Evolutionary conservation across 2,113 vertebrate species (phyloP).

Genomic region (Pterocles orientalis): DNA sequence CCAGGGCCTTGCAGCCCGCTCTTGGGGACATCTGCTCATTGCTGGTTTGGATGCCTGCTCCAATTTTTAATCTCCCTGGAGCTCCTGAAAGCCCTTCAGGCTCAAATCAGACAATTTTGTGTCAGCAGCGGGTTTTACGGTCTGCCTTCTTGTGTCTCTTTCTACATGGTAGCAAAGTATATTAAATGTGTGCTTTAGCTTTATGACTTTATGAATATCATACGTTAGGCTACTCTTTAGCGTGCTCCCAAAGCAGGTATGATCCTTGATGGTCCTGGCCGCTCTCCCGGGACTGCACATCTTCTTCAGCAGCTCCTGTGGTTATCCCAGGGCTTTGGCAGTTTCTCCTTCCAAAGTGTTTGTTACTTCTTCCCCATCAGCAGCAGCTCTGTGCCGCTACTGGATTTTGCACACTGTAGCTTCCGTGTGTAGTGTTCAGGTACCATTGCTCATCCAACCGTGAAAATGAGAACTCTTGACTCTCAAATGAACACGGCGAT

Average conservation of each 20-base stretch:
- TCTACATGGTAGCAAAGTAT: rapidly evolving
- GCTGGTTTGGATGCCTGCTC: neutral
- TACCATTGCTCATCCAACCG: neutral
- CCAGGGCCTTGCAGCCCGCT: neutral
- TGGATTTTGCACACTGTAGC: rapidly evolving
- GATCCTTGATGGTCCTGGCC: neutral
- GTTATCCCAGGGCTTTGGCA: neutral
- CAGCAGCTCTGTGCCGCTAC: too few species aligned
- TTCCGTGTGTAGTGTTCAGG: neutral
- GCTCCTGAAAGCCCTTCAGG: neutral
- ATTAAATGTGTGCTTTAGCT: neutral
- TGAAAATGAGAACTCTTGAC: neutral
- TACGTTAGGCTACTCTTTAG: neutral
- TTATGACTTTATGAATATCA: neutral
- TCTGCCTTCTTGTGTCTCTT: neutral
- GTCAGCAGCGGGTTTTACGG: neutral
- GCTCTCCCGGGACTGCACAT: rapidly evolving
- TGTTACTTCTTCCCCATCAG: neutral
- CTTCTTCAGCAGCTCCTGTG: neutral
- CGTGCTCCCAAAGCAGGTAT: rapidly evolving
- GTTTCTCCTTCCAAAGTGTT: neutral
- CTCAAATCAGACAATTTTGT: neutral
- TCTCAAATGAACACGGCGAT: neutral
- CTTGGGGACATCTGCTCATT: too few species aligned
- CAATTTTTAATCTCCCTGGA: neutral